Evolutionary conservation across 1,140 invertebrate genomes (phyloP).

Genomic region (Aricia agestis): DNA sequence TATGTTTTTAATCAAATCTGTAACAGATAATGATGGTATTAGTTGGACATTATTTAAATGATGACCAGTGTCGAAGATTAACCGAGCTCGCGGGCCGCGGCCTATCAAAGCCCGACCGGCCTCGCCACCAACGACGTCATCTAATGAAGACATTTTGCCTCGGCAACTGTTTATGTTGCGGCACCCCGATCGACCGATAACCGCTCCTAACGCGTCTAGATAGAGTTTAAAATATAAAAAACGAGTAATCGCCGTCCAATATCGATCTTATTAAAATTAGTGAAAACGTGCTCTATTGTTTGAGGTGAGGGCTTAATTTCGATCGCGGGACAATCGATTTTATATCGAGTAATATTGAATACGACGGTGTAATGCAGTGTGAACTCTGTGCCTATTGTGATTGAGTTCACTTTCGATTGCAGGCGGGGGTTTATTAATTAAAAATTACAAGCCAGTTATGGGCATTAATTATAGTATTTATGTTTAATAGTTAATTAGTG

Average conservation of each 20-base stretch:
- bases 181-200: background rate
- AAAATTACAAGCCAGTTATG: constrained; percentile 32
- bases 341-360: background rate
- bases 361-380: background rate
- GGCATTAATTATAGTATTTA: constrained; percentile 26
- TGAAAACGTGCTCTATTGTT: constrained; percentile 18
- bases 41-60: background rate
- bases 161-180: constrained; percentile 27
- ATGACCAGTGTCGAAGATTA: constrained; percentile 1
- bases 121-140: constrained; percentile 34
- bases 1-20: background rate
- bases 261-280: background rate
- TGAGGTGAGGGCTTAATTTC: constrained; percentile 14
- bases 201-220: background rate
- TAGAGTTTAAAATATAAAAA: constrained; percentile 21
- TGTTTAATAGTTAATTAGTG: constrained; percentile 25
- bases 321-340: background rate
- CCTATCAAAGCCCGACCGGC: constrained; percentile 8
- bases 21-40: background rate
- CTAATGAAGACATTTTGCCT: constrained; percentile 39
- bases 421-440: constrained; percentile 27
- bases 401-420: background rate
- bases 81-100: background rate
- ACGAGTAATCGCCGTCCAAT: background rate
- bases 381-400: background rate